Percentiles rank a stretch among this genome's conserved stretches.
Evolutionary conservation across 2,888 invertebrate genomes (phyloP).

Genomic region (Laspeyria flexula): DNA sequence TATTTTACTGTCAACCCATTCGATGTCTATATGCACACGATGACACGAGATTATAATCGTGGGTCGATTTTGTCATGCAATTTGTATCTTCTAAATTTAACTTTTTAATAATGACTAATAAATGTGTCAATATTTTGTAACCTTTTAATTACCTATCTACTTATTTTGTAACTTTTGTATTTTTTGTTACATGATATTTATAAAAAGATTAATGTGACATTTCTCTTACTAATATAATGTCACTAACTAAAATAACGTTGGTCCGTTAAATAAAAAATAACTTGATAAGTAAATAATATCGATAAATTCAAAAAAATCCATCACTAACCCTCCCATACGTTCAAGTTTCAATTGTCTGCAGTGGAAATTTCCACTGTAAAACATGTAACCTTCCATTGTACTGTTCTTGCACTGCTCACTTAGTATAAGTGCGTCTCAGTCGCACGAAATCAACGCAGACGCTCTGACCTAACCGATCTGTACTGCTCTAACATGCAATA

Average conservation of each 20-base stretch:
- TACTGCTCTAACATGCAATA: constrained; percentile 61
- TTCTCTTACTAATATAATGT: too few relatives aligned
- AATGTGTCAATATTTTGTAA: too few relatives aligned
- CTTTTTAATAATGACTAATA: too few relatives aligned
- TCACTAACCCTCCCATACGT: constrained; percentile 66
- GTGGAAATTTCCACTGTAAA: constrained; percentile 85
- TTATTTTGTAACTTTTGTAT: too few relatives aligned
- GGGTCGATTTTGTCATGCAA: too few relatives aligned
- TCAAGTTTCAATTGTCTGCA: constrained; percentile 84
- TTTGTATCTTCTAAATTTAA: too few relatives aligned
- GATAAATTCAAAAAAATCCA: constrained; percentile 49
- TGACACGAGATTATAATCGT: too few relatives aligned
- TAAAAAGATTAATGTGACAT: too few relatives aligned
- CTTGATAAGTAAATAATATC: constrained; percentile 19
- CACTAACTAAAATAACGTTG: too few relatives aligned
- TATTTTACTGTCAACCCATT: constrained; percentile 28
- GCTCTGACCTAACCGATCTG: constrained; percentile 77
- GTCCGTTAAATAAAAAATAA: background rate
- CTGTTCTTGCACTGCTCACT: constrained; percentile 59
- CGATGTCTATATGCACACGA: constrained; percentile 8
- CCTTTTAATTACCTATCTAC: too few relatives aligned
- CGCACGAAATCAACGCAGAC: constrained; percentile 75
- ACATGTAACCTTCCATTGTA: constrained; percentile 77
- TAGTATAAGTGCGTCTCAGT: constrained; percentile 64
- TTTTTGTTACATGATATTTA: too few relatives aligned